Conservation (phyloP, 2,888 invertebrate species). For the Stratiomys singularior region DNA sequence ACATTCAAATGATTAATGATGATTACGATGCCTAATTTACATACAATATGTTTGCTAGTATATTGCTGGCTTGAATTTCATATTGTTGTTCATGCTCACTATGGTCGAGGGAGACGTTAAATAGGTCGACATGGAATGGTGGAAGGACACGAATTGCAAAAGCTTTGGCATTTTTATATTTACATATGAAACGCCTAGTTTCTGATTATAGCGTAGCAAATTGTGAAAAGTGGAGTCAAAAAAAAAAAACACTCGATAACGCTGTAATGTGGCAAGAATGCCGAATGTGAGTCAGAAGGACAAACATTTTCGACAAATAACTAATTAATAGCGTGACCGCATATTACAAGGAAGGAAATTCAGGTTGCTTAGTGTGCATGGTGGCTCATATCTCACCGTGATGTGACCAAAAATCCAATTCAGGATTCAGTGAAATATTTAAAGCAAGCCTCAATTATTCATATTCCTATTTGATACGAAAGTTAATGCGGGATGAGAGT, state of each 20-base stretch:
- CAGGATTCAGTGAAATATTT: neutral
- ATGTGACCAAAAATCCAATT: neutral
- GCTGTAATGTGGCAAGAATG: too few species aligned
- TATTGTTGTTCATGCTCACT: neutral
- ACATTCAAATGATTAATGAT: conserved; percentile 12
- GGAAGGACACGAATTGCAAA: neutral
- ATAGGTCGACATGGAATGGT: neutral
- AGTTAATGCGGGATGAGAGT: neutral
- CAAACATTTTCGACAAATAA: neutral
- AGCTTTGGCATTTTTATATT: neutral
- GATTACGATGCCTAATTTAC: conserved; percentile 10
- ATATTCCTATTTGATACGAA: neutral
- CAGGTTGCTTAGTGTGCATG: neutral
- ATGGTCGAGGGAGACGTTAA: neutral
- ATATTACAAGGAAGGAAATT: neutral
- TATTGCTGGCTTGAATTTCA: neutral
- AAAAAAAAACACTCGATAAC: neutral
- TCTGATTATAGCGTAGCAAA: neutral
- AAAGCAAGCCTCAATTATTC: conserved; percentile 1
- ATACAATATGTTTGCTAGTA: neutral
- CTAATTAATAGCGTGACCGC: conserved; percentile 3
- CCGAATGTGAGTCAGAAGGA: too few species aligned
- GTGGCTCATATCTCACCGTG: too few species aligned
- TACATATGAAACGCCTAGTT: neutral
- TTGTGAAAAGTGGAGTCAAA: neutral